phyloP scores from a whole-genome alignment of 2,113 vertebrate genomes.

The Scophthalmus maximus region DNA sequence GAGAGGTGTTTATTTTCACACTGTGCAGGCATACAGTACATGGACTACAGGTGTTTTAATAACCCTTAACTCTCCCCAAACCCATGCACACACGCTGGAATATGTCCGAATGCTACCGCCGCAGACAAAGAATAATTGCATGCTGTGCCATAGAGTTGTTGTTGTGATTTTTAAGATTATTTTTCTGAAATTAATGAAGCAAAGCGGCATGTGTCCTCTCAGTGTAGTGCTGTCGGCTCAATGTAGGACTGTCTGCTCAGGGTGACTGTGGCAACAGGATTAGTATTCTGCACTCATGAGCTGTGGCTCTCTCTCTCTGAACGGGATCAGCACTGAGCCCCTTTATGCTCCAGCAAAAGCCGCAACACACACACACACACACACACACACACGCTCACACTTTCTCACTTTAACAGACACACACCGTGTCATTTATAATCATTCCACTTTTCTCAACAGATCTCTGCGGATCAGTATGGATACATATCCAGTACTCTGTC shows the following conservation, averaged over 20 bases:
- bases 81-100: constrained; percentile 20
- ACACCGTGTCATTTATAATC: constrained; percentile 59
- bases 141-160: constrained; percentile 5
- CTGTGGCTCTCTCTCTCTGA: constrained; percentile 64
- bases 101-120: constrained; percentile 19
- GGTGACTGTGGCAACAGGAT: constrained; percentile 71
- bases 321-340: constrained; percentile 74
- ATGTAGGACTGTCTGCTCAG: constrained; percentile 37
- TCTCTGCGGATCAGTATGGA: constrained; percentile 56
- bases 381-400: constrained; percentile 21
- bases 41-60: constrained; percentile 73
- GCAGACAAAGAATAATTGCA: constrained; percentile 52
- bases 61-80: constrained; percentile 33
- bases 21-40: constrained; percentile 27
- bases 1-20: constrained; percentile 65
- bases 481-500: constrained; percentile 40
- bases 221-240: neutral
- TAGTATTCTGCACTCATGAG: constrained; percentile 78
- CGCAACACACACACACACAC: constrained; percentile 40
- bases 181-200: constrained; percentile 38
- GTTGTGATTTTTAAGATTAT: constrained; percentile 16
- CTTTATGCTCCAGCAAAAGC: constrained; percentile 75
- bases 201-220: constrained; percentile 11
- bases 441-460: constrained; percentile 59
- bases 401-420: constrained; percentile 14